These are phyloP conservation scores for Morus bassanus DNA, from an alignment of 2,797 vertebrate species.

Conservation along the genomic window DNA sequence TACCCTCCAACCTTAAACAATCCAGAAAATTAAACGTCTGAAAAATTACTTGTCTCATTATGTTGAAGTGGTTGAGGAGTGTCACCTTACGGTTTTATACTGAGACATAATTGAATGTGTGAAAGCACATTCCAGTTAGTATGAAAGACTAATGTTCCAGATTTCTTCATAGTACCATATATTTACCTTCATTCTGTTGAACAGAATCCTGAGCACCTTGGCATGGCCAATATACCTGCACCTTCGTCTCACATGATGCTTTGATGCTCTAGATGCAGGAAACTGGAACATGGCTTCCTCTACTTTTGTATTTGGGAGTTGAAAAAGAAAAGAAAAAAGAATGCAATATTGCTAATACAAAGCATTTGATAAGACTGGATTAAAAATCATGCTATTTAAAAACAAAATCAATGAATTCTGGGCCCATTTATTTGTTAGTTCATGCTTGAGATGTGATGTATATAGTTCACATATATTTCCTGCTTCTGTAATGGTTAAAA, in stretches of 20 bases:
- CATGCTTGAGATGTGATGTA: neutral
- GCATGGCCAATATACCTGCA: neutral
- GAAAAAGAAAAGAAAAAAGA: neutral
- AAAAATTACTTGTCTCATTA: neutral
- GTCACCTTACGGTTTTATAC: neutral
- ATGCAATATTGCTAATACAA: rapidly evolving
- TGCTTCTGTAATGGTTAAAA: neutral
- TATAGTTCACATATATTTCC: neutral
- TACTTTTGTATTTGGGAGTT: neutral
- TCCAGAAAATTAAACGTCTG: neutral
- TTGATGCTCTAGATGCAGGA: neutral
- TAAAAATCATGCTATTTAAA: neutral
- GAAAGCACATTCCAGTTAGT: neutral
- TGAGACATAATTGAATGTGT: neutral
- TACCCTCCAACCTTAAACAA: neutral
- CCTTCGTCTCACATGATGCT: neutral
- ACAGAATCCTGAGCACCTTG: neutral
- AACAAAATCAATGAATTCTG: neutral
- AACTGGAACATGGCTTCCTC: neutral
- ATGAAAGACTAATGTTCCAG: neutral
- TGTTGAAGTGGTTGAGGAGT: neutral
- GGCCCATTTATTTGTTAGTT: neutral
- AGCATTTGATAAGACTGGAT: rapidly evolving
- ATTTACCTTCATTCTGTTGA: neutral
- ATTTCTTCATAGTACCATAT: neutral